Percentiles rank a stretch among this genome's conserved stretches.
phyloP scores from a whole-genome alignment of 2,113 vertebrate genomes.

The Cricetomys ansorgei region DNA sequence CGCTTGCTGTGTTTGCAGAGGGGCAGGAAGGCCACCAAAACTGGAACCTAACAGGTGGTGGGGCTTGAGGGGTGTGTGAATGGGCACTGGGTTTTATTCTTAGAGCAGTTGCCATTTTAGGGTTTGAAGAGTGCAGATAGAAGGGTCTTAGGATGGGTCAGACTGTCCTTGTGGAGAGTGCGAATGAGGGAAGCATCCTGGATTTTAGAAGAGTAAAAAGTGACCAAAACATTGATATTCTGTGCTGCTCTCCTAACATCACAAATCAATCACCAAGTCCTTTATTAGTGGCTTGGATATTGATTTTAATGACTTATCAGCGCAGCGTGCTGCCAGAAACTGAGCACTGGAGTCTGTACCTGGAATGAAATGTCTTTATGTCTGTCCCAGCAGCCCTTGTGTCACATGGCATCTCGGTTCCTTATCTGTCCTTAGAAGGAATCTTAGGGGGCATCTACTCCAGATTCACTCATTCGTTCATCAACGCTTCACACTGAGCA shows the following conservation, averaged over 20 bases:
- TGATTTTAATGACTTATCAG: background rate
- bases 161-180: background rate
- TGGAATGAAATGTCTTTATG: background rate
- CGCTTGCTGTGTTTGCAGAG: background rate
- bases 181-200: background rate
- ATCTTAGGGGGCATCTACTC: background rate
- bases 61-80: background rate
- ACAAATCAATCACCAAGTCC: background rate
- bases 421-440: conserved; percentile 6
- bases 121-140: background rate
- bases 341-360: background rate
- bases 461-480: background rate
- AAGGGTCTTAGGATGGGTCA: background rate
- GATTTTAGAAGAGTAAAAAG: background rate
- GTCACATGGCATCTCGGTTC: background rate
- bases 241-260: background rate
- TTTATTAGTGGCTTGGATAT: background rate
- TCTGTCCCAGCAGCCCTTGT: background rate
- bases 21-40: background rate
- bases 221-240: background rate
- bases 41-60: background rate
- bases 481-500: background rate
- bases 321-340: background rate
- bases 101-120: background rate
- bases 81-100: background rate